Evolutionary conservation across 1,140 invertebrate species (phyloP), one percentile per base, ranked within the genome.

Genomic region (Rhopalosiphum maidis): DNA sequence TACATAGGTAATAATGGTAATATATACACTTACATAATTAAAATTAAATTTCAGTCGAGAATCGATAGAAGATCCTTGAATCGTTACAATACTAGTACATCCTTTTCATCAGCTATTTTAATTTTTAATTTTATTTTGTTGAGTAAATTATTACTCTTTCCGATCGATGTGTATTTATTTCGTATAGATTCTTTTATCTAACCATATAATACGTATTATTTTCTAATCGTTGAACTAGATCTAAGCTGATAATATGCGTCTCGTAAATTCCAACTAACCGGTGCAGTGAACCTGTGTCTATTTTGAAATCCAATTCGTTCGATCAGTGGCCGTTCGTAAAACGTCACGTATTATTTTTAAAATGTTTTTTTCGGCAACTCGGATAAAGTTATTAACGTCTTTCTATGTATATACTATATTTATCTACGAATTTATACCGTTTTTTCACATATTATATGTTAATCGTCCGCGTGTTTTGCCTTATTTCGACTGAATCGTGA

Each of bases 241-340:
- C 30, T n/a, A 77, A 77, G 30, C 60, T 77, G 30, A n/a, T 77
- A 60, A n/a, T 77, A 77, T 35, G 15, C 30, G 15, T 77, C 60
- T 77, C 60, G n/a, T 18, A 77, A 77, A 77, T 77, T 18, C 15
- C n/a, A 77, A 77, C 60, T 15, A 77, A 77, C n/a, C 60, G 60
- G 60, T 77, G 60, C 30, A 77, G 11, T 77, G 60, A 77, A 77
- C n/a, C 30, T 77, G n/a, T 35, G 60, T 35, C 11, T 77, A 77
- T 77, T 77, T 77, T n/a, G 60, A 77, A 77, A 77, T 77, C 60
- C n/a, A n/a, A 77, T 77, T 77, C 60, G 60, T 77, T 35, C 60
- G 30, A n/a, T 35, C 55, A 3, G 25, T 15, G 60, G 11, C 30
- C 30, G 60, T n/a, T 7, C 30, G 60, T 77, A 77, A 77, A 77